Evolutionary conservation across 2,113 vertebrate species (phyloP).

Genomic region (Ceratotherium simum): DNA sequence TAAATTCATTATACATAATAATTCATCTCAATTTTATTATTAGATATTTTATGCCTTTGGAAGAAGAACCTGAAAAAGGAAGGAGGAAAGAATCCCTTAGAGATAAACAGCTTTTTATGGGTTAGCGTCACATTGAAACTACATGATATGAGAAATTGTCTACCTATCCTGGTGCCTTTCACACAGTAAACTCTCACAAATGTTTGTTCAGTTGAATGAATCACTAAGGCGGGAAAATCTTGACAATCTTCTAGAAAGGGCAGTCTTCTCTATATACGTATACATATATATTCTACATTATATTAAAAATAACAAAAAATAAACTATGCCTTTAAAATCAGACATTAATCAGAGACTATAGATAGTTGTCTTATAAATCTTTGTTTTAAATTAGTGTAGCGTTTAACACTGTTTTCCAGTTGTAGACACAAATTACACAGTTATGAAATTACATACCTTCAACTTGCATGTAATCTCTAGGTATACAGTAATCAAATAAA

Average conservation of each 20-base stretch:
- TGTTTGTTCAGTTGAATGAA: neutral
- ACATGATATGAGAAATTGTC: neutral
- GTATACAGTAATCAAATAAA: neutral
- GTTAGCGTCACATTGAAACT: neutral
- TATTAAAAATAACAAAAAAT: neutral
- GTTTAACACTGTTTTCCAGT: conserved; percentile 1
- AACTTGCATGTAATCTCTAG: neutral
- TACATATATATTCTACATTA: neutral
- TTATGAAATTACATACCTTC: neutral
- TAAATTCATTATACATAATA: neutral
- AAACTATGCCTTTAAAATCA: conserved; percentile 3
- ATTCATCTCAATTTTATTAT: conserved; percentile 53
- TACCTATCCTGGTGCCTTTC: neutral
- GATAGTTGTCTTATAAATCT: neutral
- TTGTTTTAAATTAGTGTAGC: conserved; percentile 13
- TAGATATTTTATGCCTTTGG: conserved; percentile 5
- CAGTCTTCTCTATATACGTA: neutral
- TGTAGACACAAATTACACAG: neutral
- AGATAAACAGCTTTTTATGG: neutral
- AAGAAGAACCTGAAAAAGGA: conserved; percentile 13
- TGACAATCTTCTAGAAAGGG: neutral
- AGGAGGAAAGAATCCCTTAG: neutral
- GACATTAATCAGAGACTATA: neutral
- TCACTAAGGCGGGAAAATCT: neutral
- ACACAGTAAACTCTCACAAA: neutral